These are phyloP conservation scores for Cataglyphis hispanica DNA, from an alignment of 1,140 invertebrate species.

Conservation along the genomic window DNA sequence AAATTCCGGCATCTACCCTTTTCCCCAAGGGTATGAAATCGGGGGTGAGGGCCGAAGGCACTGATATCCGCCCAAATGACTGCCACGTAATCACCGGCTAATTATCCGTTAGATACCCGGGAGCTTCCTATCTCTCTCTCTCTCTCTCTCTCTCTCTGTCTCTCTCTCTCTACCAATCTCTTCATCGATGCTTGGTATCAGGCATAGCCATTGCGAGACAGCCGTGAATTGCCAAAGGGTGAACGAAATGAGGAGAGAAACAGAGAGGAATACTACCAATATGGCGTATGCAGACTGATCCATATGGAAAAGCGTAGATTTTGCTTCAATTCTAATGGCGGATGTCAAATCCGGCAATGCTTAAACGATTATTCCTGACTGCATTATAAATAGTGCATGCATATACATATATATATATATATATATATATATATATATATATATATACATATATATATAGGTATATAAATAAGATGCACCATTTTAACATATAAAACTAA, in stretches of 20 bases:
- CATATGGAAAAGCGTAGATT: constrained; percentile 16
- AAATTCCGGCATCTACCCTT: constrained; percentile 55
- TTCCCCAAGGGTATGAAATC: constrained; percentile 69
- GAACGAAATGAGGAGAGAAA: constrained; percentile 69
- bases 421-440: no score
- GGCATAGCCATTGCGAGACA: constrained; percentile 68
- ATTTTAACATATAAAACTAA: background rate
- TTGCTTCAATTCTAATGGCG: constrained; percentile 56
- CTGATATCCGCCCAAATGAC: constrained; percentile 84
- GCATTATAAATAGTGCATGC: background rate
- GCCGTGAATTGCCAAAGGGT: constrained; percentile 63
- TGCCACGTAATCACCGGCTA: constrained; percentile 86
- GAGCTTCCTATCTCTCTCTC: constrained; percentile 66
- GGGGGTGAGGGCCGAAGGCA: constrained; percentile 79
- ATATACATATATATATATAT: no score
- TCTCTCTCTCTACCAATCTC: constrained; percentile 24
- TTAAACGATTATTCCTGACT: background rate
- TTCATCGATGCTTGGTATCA: constrained; percentile 76
- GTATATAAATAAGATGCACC: background rate
- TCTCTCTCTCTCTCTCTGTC: constrained; percentile 40
- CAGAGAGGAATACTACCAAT: constrained; percentile 73
- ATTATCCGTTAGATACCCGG: constrained; percentile 86
- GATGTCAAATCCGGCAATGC: constrained; percentile 65
- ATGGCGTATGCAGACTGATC: constrained; percentile 71
- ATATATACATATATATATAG: no score